Evolutionary conservation across 2,797 vertebrate genomes (phyloP).

Genomic region (Protosalanx chinensis): DNA sequence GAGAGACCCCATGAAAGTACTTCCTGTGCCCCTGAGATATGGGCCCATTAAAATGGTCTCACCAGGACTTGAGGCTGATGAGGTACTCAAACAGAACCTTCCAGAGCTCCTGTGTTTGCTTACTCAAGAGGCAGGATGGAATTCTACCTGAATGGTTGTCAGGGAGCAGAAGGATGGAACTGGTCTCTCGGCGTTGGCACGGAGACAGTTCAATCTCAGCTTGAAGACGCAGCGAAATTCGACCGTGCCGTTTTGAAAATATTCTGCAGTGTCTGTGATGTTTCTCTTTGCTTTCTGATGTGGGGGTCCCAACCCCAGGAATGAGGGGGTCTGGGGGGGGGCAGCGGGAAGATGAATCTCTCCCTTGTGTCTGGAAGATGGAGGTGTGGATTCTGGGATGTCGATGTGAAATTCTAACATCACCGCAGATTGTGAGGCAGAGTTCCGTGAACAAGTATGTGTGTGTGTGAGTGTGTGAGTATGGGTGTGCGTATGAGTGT

Average conservation of each 20-base stretch:
- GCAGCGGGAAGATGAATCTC: constrained; percentile 63
- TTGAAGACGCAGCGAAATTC: not conserved
- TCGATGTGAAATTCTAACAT: constrained; percentile 64
- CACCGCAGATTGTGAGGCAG: constrained; percentile 27
- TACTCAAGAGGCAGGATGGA: constrained; percentile 16
- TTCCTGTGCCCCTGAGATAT: constrained; percentile 38
- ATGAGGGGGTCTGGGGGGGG: constrained; percentile 30
- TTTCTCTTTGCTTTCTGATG: not conserved
- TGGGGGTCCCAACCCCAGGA: constrained; percentile 19
- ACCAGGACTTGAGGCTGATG: constrained; percentile 12
- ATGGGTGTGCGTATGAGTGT: constrained; percentile 4
- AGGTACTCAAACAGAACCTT: constrained; percentile 23
- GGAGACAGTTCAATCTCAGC: not conserved
- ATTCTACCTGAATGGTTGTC: constrained; percentile 11
- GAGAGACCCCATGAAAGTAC: constrained; percentile 28
- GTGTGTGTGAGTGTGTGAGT: not conserved
- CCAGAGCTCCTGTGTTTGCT: constrained; percentile 29
- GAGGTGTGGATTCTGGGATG: constrained; percentile 64
- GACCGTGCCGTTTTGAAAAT: not conserved
- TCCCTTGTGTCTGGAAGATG: constrained; percentile 60
- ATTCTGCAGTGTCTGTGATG: not conserved
- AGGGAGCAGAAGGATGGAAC: no score
- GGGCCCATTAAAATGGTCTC: constrained; percentile 35
- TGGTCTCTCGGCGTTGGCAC: not conserved
- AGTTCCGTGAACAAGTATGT: constrained; percentile 28